Conservation (phyloP, 2,888 invertebrate genomes). For the Stenoptilia bipunctidactyla region DNA sequence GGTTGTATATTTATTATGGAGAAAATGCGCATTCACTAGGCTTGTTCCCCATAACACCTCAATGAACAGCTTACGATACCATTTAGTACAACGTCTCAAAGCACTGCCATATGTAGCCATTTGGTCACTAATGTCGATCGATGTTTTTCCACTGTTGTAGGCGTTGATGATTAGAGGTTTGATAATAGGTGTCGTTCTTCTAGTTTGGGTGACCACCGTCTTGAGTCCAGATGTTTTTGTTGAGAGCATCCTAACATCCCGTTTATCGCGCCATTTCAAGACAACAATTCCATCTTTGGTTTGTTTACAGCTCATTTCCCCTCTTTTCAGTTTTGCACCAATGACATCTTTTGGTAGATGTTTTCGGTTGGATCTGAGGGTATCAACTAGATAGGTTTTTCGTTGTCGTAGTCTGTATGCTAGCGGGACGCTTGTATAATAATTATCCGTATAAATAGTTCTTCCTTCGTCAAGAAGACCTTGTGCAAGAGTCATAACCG, state of each 20-base stretch:
- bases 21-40: constrained; percentile 10
- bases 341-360: constrained; percentile 13
- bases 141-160: constrained; percentile 8
- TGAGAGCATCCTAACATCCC: constrained; percentile 8
- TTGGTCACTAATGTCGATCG: constrained; percentile 10
- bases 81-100: constrained; percentile 13
- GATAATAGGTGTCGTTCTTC: not conserved
- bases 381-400: constrained; percentile 11
- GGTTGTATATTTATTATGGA: constrained; percentile 7
- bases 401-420: constrained; percentile 1
- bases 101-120: constrained; percentile 11
- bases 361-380: constrained; percentile 15
- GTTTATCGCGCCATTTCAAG: constrained; percentile 16
- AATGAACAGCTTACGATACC: constrained; percentile 9
- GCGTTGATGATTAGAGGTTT: constrained; percentile 10
- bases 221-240: constrained; percentile 9
- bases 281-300: constrained; percentile 13
- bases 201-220: constrained; percentile 2
- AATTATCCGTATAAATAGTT: constrained; percentile 10
- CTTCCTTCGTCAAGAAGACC: not conserved
- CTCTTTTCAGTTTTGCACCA: constrained; percentile 10
- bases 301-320: constrained; percentile 13
- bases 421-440: constrained; percentile 15
- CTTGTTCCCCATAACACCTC: constrained; percentile 13
- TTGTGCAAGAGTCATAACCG: constrained; percentile 9